phyloP scores from a whole-genome alignment of 2,113 vertebrate species.

The western clawed frog (Xenopus tropicalis) region DNA sequence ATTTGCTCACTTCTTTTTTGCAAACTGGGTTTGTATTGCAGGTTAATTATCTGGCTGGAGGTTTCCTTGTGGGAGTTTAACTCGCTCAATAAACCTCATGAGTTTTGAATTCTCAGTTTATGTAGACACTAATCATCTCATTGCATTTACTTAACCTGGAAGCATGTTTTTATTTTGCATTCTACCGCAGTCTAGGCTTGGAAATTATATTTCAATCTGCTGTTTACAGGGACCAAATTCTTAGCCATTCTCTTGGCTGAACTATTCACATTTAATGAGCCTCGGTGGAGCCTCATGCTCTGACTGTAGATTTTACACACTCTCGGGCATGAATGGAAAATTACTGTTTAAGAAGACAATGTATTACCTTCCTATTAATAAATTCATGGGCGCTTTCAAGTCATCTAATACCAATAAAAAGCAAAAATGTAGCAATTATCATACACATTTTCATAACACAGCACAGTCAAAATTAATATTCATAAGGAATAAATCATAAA shows the following conservation, averaged over 20 bases:
- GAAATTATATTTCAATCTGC: background rate
- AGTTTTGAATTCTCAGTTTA: slow-evolving; percentile 29
- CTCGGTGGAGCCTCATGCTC: slow-evolving; percentile 3
- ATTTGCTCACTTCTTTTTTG: slow-evolving; percentile 49
- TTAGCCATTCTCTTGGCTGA: background rate
- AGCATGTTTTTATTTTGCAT: slow-evolving; percentile 17
- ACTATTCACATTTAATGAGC: slow-evolving; percentile 18
- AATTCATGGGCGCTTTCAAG: background rate
- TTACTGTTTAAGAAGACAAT: background rate
- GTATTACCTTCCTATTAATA: too few species aligned
- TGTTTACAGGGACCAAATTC: background rate
- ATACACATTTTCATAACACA: too few species aligned
- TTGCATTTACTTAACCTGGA: slow-evolving; percentile 16
- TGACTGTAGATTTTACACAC: background rate
- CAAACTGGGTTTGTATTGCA: slow-evolving; percentile 28
- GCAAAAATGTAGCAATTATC: too few species aligned
- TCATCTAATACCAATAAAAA: too few species aligned
- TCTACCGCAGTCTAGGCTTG: slow-evolving; percentile 10
- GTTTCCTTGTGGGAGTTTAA: slow-evolving; percentile 43
- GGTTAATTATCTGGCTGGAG: slow-evolving; percentile 46
- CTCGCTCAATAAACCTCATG: slow-evolving; percentile 36
- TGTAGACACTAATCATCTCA: slow-evolving; percentile 3
- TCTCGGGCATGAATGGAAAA: background rate
- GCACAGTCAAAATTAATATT: too few species aligned
- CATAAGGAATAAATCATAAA: too few species aligned